These are phyloP conservation scores for Dendropsophus ebraccatus DNA, from an alignment of 2,113 vertebrate species.

Conservation along the genomic window DNA sequence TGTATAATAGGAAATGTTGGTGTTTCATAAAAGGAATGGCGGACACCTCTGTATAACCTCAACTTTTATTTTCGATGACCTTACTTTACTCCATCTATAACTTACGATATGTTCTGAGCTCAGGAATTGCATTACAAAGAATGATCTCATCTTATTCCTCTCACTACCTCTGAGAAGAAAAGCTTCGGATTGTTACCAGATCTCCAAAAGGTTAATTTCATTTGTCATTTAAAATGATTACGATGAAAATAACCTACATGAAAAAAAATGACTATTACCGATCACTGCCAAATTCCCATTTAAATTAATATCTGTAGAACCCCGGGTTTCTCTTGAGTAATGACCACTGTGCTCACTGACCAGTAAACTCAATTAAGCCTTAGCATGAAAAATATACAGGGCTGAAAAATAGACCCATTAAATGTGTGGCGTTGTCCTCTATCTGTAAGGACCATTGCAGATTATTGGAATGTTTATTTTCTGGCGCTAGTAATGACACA, in stretches of 20 bases:
- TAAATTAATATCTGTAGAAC: slow-evolving; percentile 48
- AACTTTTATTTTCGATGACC: slow-evolving; percentile 1
- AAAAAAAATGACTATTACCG: slow-evolving; percentile 37
- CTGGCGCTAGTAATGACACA: neutral
- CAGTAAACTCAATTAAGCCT: slow-evolving; percentile 49
- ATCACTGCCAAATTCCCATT: slow-evolving; percentile 33
- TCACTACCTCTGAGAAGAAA: neutral
- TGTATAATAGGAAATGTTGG: too few relatives aligned
- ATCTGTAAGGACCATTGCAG: neutral
- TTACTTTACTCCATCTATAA: slow-evolving; percentile 1
- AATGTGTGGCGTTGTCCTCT: slow-evolving; percentile 15
- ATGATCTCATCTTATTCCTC: slow-evolving; percentile 45
- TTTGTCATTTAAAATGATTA: slow-evolving; percentile 52
- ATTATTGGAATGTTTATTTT: slow-evolving; percentile 3
- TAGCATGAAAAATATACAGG: slow-evolving; percentile 49
- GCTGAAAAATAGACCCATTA: slow-evolving; percentile 38
- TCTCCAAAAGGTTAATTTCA: slow-evolving; percentile 44
- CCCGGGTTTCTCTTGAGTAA: slow-evolving; percentile 40
- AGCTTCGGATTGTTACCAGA: slow-evolving; percentile 22
- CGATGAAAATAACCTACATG: slow-evolving; percentile 27
- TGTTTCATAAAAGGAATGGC: too few relatives aligned
- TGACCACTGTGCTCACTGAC: slow-evolving; percentile 39
- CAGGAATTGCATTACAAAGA: slow-evolving; percentile 18
- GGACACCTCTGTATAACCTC: too few relatives aligned
- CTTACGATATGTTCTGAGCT: neutral